Base-by-base conservation (phyloP, 2,888 invertebrate species). In the Salticus scenicus region DNA sequence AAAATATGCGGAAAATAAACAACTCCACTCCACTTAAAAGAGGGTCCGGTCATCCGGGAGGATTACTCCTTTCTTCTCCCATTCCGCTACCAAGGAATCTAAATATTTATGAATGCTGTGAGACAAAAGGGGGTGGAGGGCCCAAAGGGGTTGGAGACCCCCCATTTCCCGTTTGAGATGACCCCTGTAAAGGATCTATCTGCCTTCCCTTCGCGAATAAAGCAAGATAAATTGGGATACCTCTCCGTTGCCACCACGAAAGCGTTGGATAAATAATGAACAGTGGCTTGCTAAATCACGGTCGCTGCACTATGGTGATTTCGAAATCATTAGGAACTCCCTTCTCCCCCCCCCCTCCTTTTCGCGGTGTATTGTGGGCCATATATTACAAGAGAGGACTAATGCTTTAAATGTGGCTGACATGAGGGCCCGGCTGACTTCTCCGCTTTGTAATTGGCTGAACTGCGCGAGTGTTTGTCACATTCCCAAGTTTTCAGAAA, bases 181-280 rank as follows among this genome's bases (percentile, higher is more conserved):
- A 83, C 82, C 82, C 82, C 82, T 83, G 66, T 76, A 83, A 83
- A 83, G 76, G 63, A 75, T 73, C 73, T 80, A 57, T 64, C 42
- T 57, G 28, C 66, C 51, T 66, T 33, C 27, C 69, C 37, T 71
- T 47, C 72, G 2, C 64, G 66, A 73, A 84, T 84, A 84, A 84
- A 84, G 83, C 77, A 84, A 84, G 83, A 84, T 84, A 84, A 84
- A 84, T 84, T 77, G 83, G 77, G 77, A 73, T 73, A 67, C 67
- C 83, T 67, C 66, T 12, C 30, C 64, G 81, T 63, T 57, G 57
- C 57, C 57, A 57, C 57, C 57, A 24, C 24, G 57, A 57, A 57
- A 57, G 70, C n/a, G 75, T 42, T 24, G 28, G 74, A 74, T 74
- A 83, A 83, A 76, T 76, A 83, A 83, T 83, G 82, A 83, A 76